A percentile compares a stretch with the other conserved stretches of the same genome.
phyloP scores from a whole-genome alignment of 1,140 invertebrate species.

The Aricia agestis region DNA sequence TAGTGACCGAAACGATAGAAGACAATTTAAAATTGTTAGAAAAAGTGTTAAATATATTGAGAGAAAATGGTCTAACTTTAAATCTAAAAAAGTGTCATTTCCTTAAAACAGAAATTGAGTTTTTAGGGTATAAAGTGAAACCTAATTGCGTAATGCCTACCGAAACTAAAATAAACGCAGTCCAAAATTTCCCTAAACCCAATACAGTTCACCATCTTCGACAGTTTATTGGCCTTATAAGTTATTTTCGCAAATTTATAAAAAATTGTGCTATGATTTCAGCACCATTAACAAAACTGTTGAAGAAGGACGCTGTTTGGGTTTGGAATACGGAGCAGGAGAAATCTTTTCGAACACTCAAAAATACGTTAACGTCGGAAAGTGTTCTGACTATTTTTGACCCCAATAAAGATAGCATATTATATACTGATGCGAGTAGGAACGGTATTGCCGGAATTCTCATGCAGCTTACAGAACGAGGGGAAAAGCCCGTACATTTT shows the following conservation, averaged over 20 bases:
- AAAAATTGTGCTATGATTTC: not conserved
- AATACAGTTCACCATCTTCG: too few species aligned
- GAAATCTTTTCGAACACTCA: constrained; percentile 20
- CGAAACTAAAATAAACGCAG: too few species aligned
- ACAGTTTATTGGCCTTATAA: too few species aligned
- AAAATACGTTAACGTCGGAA: constrained; percentile 21
- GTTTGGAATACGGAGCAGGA: constrained; percentile 7
- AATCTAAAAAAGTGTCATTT: too few species aligned
- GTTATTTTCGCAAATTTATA: not conserved
- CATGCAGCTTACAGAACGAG: constrained; percentile 23
- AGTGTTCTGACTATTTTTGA: constrained; percentile 26
- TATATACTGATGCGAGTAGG: constrained; percentile 30
- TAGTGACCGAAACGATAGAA: too few species aligned
- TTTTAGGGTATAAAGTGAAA: too few species aligned
- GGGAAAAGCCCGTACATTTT: constrained; percentile 30
- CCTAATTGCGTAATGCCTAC: too few species aligned
- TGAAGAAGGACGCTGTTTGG: not conserved
- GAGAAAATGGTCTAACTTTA: too few species aligned
- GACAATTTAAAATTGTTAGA: too few species aligned
- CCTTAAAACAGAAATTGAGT: too few species aligned
- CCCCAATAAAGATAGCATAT: constrained; percentile 17
- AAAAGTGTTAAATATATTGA: too few species aligned
- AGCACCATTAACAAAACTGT: not conserved
- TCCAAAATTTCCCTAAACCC: too few species aligned
- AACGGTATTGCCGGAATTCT: constrained; percentile 30